Evolutionary conservation across 2,888 invertebrate genomes (phyloP).

Genomic region (Eurois occulta): DNA sequence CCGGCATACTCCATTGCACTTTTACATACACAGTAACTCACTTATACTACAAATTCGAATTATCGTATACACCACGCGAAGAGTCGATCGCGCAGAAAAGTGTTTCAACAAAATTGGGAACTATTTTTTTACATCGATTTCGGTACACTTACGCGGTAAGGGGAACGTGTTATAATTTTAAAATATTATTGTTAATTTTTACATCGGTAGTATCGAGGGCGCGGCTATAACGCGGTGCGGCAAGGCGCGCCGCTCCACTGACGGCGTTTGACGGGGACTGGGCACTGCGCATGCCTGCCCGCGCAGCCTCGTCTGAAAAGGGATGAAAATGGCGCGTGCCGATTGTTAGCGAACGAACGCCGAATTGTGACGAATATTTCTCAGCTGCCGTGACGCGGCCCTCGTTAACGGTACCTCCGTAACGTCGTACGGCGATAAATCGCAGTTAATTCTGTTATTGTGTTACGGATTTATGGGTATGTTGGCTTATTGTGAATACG

Average conservation of each 20-base stretch:
- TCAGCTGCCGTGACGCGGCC: conserved; percentile 78
- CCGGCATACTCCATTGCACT: conserved; percentile 77
- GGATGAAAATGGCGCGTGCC: conserved; percentile 80
- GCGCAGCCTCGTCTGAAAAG: conserved; percentile 82
- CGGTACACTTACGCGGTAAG: conserved; percentile 51
- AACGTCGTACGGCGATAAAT: conserved; percentile 84
- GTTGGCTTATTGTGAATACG: conserved; percentile 75
- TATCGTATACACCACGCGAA: conserved; percentile 71
- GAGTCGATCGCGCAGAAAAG: conserved; percentile 61
- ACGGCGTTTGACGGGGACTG: conserved; percentile 78
- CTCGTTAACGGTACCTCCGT: conserved; percentile 84
- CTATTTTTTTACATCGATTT: conserved; percentile 51
- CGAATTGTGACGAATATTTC: conserved; percentile 81
- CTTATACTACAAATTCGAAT: conserved; percentile 69
- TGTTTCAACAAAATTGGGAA: conserved; percentile 52
- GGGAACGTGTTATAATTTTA: conserved; percentile 62
- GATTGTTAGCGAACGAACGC: conserved; percentile 73
- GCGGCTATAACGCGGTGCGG: conserved; percentile 81
- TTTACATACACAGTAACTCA: conserved; percentile 73
- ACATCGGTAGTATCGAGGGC: conserved; percentile 70
- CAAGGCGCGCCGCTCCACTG: conserved; percentile 83
- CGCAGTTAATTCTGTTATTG: conserved; percentile 87
- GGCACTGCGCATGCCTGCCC: conserved; percentile 85
- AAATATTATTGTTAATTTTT: conserved; percentile 66
- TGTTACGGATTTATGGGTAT: conserved; percentile 80